Percentiles rank a stretch among this genome's conserved stretches.
Evolutionary conservation across 2,797 vertebrate genomes (phyloP).

Genomic region (Mormyrops boulengeri): DNA sequence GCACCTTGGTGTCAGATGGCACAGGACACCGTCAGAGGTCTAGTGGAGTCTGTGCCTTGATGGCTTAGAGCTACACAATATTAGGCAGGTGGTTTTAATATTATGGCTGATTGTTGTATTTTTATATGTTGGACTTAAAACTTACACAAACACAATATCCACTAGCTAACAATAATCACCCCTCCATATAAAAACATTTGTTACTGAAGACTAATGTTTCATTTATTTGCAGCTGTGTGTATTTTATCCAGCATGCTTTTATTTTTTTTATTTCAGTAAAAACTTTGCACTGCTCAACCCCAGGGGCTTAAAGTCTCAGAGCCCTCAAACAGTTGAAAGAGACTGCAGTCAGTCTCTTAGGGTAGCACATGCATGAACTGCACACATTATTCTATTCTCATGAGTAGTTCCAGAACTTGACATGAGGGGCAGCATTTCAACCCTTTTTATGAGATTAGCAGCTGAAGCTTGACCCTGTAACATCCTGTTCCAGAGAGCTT

Average conservation of each 20-base stretch:
- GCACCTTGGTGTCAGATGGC: too few species aligned
- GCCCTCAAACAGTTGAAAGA: neutral
- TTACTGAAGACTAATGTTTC: neutral
- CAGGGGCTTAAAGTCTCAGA: neutral
- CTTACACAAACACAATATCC: neutral
- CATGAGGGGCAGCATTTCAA: neutral
- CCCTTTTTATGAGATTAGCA: neutral
- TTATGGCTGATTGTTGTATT: neutral
- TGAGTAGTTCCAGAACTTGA: neutral
- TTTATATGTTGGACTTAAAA: neutral
- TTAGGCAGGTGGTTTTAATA: too few species aligned
- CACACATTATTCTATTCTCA: neutral
- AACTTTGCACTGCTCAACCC: neutral
- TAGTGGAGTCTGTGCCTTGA: too few species aligned
- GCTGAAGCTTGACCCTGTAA: neutral
- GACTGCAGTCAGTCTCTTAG: neutral
- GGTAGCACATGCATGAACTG: neutral
- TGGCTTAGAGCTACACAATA: too few species aligned
- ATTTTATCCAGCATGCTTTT: neutral
- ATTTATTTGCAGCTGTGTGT: neutral
- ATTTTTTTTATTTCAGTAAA: neutral
- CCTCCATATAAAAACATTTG: neutral
- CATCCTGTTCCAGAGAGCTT: neutral
- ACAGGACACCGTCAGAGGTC: too few species aligned
- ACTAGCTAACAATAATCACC: neutral